Base-by-base conservation (phyloP, 2,888 invertebrate genomes). In the Noctua janthina region DNA sequence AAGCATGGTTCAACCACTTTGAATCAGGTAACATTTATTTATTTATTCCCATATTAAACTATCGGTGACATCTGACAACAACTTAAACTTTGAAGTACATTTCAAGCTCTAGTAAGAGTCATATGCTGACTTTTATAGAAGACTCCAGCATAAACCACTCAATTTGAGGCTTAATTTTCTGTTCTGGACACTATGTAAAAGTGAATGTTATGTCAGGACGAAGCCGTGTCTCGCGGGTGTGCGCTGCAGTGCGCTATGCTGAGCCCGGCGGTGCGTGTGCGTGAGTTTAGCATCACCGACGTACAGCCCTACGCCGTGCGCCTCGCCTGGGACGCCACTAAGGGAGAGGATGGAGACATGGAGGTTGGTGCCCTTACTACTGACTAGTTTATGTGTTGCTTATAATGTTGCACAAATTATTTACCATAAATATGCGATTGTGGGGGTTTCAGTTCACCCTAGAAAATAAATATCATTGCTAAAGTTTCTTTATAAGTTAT, bases 201-300 rank as follows among this genome's bases (percentile, higher is more conserved):
- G 17, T 56, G 29, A 2, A 59, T 82, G 11, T 49, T 43, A n/a
- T 64, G 76, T 29, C 84, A 97, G 96, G 99, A 99, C 94, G 99
- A 99, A 95, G 99, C 99, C 0, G 99, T 99, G 49, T 98, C 99
- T 5, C 98, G 99, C 80, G 99, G 99, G 5, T 99, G 99, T 94
- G 99, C 99, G 51, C 97, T 99, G 79, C 98, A 99, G 92, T 99
- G 99, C 96, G 99, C 99, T 35, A 99, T 99, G 97, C 97, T 99
- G 91, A 99, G 99, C 77, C 99, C 99, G 59, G 99, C 99, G 35
- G 99, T 99, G 92, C 98, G 99, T 93, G 99, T 99, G 83, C 98
- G 99, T 79, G 99, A 99, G 90, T 99, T 99, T 95, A 98, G 98
- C 89, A 98, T 99, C 56, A 98, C 98, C 56, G 99, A 99, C 95